Evolutionary conservation across 2,888 invertebrate species (phyloP).

Genomic region (Tillus elongatus): DNA sequence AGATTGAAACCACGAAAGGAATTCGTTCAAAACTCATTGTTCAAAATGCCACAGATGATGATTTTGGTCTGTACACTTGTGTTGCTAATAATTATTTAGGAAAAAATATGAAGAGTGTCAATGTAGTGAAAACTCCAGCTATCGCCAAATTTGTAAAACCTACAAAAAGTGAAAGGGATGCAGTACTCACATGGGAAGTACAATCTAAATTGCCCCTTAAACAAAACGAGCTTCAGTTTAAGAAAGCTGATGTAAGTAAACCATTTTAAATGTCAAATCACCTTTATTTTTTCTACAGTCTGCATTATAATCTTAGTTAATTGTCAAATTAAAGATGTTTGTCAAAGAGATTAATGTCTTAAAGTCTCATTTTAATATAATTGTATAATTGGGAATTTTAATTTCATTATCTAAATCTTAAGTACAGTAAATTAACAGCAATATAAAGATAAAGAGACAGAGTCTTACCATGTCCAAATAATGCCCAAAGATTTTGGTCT

Average conservation of each 20-base stretch:
- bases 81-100: slow-evolving; percentile 38
- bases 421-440: too few species aligned
- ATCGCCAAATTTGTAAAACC: slow-evolving; percentile 26
- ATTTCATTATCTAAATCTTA: too few species aligned
- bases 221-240: slow-evolving; percentile 41
- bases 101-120: slow-evolving; percentile 30
- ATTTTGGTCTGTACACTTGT: slow-evolving; percentile 43
- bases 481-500: too few species aligned
- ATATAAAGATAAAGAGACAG: too few species aligned
- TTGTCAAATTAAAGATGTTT: too few species aligned
- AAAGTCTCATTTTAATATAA: too few species aligned
- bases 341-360: too few species aligned
- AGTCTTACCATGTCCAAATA: too few species aligned
- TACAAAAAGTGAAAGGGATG: slow-evolving; percentile 27
- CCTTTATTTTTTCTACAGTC: slow-evolving; percentile 8
- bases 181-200: slow-evolving; percentile 41
- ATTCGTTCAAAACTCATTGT: slow-evolving; percentile 30
- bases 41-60: slow-evolving; percentile 30
- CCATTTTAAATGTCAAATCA: too few species aligned
- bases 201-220: slow-evolving; percentile 43
- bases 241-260: slow-evolving; percentile 40
- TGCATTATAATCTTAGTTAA: too few species aligned
- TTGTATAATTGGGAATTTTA: too few species aligned
- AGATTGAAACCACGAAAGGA: slow-evolving; percentile 17
- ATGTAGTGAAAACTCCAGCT: slow-evolving; percentile 31